Evolutionary conservation across 2,888 invertebrate genomes (phyloP).

Genomic region (Ptilodon capucinus): DNA sequence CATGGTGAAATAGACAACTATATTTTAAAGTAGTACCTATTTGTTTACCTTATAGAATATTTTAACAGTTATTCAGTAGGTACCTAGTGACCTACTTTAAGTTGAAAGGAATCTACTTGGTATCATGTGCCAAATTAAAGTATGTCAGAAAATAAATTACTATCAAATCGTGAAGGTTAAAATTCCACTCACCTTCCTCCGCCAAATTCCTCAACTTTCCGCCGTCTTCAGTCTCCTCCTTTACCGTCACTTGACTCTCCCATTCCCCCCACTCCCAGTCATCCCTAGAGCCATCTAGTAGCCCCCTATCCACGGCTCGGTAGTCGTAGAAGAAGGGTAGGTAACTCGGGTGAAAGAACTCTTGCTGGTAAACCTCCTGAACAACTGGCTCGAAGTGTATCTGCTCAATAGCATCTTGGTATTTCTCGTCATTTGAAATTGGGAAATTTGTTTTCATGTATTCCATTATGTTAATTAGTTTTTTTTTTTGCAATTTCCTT

Average conservation of each 20-base stretch:
- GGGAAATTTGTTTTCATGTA: slow-evolving; percentile 49
- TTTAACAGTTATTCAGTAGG: too few species aligned
- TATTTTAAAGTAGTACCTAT: too few species aligned
- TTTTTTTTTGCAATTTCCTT: too few species aligned
- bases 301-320: slow-evolving; percentile 36
- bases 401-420: slow-evolving; percentile 19
- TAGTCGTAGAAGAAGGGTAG: slow-evolving; percentile 60
- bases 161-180: background rate
- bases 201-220: slow-evolving; percentile 36
- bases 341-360: slow-evolving; percentile 41
- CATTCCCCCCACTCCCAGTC: slow-evolving; percentile 49
- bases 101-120: too few species aligned
- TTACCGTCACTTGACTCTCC: slow-evolving; percentile 49
- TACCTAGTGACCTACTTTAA: too few species aligned
- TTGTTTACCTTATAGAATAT: too few species aligned
- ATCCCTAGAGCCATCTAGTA: slow-evolving; percentile 19
- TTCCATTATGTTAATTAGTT: slow-evolving; percentile 44
- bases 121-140: too few species aligned
- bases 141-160: too few species aligned
- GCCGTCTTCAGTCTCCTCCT: slow-evolving; percentile 47
- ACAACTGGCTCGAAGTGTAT: slow-evolving; percentile 14
- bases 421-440: slow-evolving; percentile 34
- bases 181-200: slow-evolving; percentile 53
- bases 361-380: slow-evolving; percentile 19
- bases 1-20: too few species aligned